Evolutionary conservation across 2,888 invertebrate genomes (phyloP).

Genomic region (Polietes domitor): DNA sequence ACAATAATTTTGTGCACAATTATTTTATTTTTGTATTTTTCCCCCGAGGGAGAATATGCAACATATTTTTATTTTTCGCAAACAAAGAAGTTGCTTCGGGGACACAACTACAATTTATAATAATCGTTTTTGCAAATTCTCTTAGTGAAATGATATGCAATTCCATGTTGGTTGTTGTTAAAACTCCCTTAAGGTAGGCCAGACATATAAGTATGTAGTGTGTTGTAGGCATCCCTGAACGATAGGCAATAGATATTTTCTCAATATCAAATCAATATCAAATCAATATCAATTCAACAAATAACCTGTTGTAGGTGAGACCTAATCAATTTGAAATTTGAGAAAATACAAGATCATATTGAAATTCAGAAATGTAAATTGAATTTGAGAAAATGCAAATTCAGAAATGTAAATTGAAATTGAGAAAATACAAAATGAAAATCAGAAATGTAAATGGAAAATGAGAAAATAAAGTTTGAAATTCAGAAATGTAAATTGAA

Average conservation of each 20-base stretch:
- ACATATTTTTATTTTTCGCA: neutral
- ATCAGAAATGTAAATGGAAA: too few relatives aligned
- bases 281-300: neutral
- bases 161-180: neutral
- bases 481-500: too few relatives aligned
- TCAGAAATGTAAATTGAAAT: too few relatives aligned
- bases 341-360: too few relatives aligned
- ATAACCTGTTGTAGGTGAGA: too few relatives aligned
- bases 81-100: neutral
- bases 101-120: neutral
- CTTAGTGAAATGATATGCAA: neutral
- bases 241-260: neutral
- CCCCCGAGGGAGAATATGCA: neutral
- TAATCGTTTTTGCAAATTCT: neutral
- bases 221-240: neutral
- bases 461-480: too few relatives aligned
- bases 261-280: neutral
- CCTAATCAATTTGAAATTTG: too few relatives aligned
- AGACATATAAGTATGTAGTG: neutral
- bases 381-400: too few relatives aligned
- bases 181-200: constrained; percentile 8
- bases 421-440: too few relatives aligned
- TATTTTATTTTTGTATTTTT: neutral
- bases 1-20: neutral
- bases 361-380: too few relatives aligned